Percentiles rank a stretch among this genome's conserved stretches.
Evolutionary conservation across 2,888 invertebrate species (phyloP).

Genomic region (Habrosyne pyritoides): DNA sequence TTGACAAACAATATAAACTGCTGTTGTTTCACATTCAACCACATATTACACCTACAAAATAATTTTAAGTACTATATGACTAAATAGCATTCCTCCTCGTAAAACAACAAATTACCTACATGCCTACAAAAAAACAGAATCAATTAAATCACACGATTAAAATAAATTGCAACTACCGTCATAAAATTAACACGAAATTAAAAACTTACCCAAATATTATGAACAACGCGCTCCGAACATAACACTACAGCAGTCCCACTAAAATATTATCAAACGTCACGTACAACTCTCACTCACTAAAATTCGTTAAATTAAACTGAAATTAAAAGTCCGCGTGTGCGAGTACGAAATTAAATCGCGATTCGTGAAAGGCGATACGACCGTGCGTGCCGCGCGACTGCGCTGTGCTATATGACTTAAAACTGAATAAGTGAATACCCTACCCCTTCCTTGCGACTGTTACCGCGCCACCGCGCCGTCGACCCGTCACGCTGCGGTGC

Average conservation of each 20-base stretch:
- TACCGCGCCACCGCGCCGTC: neutral
- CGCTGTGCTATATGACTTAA: neutral
- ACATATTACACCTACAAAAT: neutral
- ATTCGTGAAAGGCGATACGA: constrained; percentile 5
- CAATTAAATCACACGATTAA: neutral
- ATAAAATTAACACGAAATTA: constrained; percentile 8
- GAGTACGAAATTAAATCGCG: constrained; percentile 7
- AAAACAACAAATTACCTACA: neutral
- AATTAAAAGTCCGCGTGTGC: constrained; percentile 9
- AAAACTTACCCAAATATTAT: constrained; percentile 46
- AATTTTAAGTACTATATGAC: neutral
- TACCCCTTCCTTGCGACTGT: neutral
- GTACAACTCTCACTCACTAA: constrained; percentile 49
- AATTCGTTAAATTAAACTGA: constrained; percentile 30
- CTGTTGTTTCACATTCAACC: neutral
- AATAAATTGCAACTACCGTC: constrained; percentile 8
- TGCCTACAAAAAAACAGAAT: neutral
- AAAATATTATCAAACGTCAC: constrained; percentile 38
- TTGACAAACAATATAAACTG: neutral
- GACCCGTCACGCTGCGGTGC: neutral
- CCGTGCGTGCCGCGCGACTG: neutral
- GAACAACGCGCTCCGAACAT: constrained; percentile 28
- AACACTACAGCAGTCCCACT: constrained; percentile 49
- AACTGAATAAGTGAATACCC: neutral
- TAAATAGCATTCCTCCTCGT: neutral